Conservation (phyloP, 2,113 vertebrate species). For the Mustelus asterias region DNA sequence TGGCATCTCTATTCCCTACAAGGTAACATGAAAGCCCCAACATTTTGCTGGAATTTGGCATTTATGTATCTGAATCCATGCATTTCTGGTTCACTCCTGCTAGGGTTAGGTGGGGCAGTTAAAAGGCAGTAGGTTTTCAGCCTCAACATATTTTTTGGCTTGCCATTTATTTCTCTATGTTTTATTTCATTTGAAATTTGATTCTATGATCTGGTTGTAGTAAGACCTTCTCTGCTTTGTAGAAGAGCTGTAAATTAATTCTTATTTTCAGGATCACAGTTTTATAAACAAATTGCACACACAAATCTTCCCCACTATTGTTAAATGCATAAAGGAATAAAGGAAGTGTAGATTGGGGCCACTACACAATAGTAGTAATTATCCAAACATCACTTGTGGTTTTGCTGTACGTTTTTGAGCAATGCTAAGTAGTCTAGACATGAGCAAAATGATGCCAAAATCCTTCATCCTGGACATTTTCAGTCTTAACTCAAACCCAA, state of each 20-base stretch:
- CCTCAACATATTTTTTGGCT: background rate
- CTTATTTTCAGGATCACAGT: background rate
- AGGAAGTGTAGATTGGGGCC: background rate
- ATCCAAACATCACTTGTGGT: conserved; percentile 14
- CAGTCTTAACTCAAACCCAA: background rate
- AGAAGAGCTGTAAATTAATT: background rate
- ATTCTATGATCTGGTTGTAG: background rate
- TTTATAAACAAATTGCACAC: background rate
- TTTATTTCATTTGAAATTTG: background rate
- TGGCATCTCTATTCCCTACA: background rate
- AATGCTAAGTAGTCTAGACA: conserved; percentile 27
- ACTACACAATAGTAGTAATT: background rate
- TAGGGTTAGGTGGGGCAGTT: background rate
- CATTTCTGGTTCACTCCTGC: background rate
- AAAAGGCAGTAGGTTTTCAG: background rate
- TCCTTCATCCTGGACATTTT: background rate
- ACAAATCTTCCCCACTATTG: background rate
- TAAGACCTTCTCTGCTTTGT: background rate
- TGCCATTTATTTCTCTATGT: background rate
- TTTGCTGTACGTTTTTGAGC: background rate
- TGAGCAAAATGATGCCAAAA: conserved; percentile 27
- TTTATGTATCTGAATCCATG: background rate
- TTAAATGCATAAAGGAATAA: conserved; percentile 13
- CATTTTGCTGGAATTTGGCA: background rate
- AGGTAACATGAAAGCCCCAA: background rate